phyloP scores from a whole-genome alignment of 2,888 invertebrate genomes.

The Encarsia formosa region DNA sequence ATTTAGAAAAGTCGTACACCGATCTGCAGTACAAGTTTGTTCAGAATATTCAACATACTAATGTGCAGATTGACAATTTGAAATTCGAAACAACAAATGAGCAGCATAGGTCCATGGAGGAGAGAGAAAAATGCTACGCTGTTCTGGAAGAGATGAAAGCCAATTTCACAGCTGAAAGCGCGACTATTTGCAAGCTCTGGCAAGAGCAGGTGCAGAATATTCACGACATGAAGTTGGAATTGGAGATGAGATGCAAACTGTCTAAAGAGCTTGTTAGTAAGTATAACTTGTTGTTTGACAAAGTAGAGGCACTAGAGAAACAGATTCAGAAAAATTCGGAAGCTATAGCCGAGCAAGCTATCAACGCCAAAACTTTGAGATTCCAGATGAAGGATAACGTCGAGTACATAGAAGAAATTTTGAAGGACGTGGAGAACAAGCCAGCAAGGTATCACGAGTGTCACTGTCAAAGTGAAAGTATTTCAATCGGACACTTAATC shows the following conservation, averaged over 20 bases:
- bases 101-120: conserved; percentile 15
- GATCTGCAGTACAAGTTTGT: conserved; percentile 31
- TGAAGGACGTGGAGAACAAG: conserved; percentile 24
- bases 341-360: conserved; percentile 21
- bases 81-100: conserved; percentile 30
- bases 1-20: conserved; percentile 30
- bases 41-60: conserved; percentile 32
- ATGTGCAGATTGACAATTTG: conserved; percentile 30
- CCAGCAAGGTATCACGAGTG: neutral
- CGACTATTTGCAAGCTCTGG: conserved; percentile 46
- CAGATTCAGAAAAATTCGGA: conserved; percentile 35
- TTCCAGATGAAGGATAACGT: conserved; percentile 36
- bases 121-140: conserved; percentile 27
- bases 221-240: conserved; percentile 55
- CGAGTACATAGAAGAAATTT: conserved; percentile 34
- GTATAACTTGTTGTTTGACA: conserved; percentile 53
- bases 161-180: conserved; percentile 47
- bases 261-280: conserved; percentile 52
- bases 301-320: conserved; percentile 53
- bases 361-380: conserved; percentile 32
- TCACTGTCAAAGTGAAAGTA: neutral
- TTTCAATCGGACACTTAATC: conserved; percentile 58
- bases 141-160: conserved; percentile 45
- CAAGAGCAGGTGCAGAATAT: conserved; percentile 46
- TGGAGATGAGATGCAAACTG: conserved; percentile 53